These are phyloP conservation scores for Oryzias woworae DNA, from an alignment of 2,113 vertebrate species.

Conservation along the genomic window DNA sequence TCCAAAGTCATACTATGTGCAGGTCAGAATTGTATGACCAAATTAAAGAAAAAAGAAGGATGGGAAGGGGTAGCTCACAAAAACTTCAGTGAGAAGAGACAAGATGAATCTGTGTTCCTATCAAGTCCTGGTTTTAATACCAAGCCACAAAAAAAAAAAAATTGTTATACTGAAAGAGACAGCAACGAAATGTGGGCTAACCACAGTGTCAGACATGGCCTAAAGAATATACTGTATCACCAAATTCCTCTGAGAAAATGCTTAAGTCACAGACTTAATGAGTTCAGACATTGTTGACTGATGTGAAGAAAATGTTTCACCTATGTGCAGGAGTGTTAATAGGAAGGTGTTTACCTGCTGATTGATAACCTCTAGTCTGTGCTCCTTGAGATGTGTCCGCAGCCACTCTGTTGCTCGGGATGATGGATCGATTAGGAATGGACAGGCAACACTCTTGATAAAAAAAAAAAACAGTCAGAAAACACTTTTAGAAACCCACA, in stretches of 20 bases:
- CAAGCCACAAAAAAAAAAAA: no score
- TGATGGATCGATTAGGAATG: slow-evolving; percentile 94
- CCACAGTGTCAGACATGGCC: slow-evolving; percentile 1
- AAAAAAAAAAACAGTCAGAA: background rate
- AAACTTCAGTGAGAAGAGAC: no score
- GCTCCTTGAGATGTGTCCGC: slow-evolving; percentile 87
- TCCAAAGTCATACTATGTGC: no score
- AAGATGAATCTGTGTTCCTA: no score
- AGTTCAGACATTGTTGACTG: slow-evolving; percentile 2
- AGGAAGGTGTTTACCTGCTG: slow-evolving; percentile 83
- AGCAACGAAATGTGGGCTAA: no score
- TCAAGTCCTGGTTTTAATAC: no score
- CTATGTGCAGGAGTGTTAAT: background rate
- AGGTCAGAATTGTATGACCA: no score
- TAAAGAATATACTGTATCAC: background rate
- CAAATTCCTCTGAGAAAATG: slow-evolving; percentile 4
- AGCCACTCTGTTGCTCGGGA: slow-evolving; percentile 95
- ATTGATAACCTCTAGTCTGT: slow-evolving; percentile 90
- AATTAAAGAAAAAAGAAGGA: no score
- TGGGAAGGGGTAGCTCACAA: no score
- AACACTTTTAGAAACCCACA: no score
- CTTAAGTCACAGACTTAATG: background rate
- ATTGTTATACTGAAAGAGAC: no score
- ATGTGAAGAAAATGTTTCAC: slow-evolving; percentile 3
- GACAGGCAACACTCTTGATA: slow-evolving; percentile 87